Base-by-base conservation (phyloP, 1,140 invertebrate species). In the Chelonus insularis region DNA sequence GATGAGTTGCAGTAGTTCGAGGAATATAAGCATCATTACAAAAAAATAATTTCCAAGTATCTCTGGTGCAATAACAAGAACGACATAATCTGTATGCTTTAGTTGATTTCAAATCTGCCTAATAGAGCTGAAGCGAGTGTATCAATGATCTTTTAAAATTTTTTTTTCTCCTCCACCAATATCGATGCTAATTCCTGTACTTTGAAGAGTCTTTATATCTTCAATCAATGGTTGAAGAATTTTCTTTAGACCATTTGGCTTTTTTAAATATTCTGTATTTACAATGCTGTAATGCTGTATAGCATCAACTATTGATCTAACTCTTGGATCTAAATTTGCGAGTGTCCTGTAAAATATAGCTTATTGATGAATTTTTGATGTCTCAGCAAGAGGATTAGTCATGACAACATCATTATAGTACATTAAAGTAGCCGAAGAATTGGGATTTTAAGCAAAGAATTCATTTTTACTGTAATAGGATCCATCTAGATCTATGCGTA, bases 91-190 rank as follows among this genome's bases (percentile, higher is more conserved):
- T 55, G 45, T 60, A 62, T 6, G 64, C 59, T 18, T 56, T 4
- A 2, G 62, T 58, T 16, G 64, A 65, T 29, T 66, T 55, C 57
- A 47, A 66, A 68, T 1, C 63, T 62, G 7, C 61, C 67, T 7
- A 64, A 36, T 1, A 14, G 2, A 50, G 64, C 67, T 21, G 59
- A 58, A 16, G 62, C 67, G 14, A 64, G 64, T 4, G 67, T 68
- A 68, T 14, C 20, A 61, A 29, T 12, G 51, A 47, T 14, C 69
- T 69, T 61, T 68, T 70, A 52, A 34, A 64, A 43, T 37, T 37
- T 45, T 37, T 37, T 50, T 9, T 50, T 18, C 32, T 21, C 11
- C 2, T 12, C 25, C 45, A 14, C 34, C 20, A 1, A 60, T 21
- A 4, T 60, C 9, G 1, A 64, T 20, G 8, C 4, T 45, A 9